A percentile compares a stretch with the other conserved stretches of the same genome.
phyloP scores from a whole-genome alignment of 2,113 vertebrate genomes.

The Saguinus midas region DNA sequence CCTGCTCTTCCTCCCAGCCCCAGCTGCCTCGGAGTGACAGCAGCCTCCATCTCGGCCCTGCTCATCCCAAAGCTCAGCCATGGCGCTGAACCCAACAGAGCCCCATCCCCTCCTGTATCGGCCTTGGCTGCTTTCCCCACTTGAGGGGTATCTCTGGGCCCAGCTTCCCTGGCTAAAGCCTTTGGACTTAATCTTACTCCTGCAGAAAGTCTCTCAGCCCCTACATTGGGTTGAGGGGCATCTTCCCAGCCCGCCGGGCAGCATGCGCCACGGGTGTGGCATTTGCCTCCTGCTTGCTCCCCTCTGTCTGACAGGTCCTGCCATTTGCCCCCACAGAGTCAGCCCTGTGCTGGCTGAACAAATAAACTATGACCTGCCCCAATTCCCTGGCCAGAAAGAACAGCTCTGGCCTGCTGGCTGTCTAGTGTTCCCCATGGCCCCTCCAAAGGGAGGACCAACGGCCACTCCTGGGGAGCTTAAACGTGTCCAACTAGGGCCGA shows the following conservation, averaged over 20 bases:
- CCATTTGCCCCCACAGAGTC: neutral
- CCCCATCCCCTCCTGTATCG: neutral
- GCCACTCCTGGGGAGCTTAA: neutral
- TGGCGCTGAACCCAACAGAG: neutral
- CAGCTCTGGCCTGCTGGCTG: neutral
- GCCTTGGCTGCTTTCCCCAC: neutral
- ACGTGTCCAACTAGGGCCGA: neutral
- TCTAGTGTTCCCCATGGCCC: neutral
- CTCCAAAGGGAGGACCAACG: neutral
- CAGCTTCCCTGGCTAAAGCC: neutral
- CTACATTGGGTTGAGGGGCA: neutral
- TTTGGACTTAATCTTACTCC: neutral
- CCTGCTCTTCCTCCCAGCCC: neutral
- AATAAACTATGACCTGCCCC: too few species aligned
- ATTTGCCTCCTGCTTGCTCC: neutral
- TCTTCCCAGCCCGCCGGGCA: too few species aligned
- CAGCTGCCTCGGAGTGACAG: neutral
- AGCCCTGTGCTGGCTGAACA: neutral
- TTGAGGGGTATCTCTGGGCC: neutral
- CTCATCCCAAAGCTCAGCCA: neutral
- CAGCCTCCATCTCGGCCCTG: neutral
- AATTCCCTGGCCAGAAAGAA: neutral
- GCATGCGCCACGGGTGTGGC: rapidly evolving
- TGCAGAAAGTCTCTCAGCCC: neutral
- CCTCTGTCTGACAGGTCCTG: neutral